A percentile compares a stretch with the other conserved stretches of the same genome.
Conservation (phyloP, 2,888 invertebrate species). For the Diaperis boleti region DNA sequence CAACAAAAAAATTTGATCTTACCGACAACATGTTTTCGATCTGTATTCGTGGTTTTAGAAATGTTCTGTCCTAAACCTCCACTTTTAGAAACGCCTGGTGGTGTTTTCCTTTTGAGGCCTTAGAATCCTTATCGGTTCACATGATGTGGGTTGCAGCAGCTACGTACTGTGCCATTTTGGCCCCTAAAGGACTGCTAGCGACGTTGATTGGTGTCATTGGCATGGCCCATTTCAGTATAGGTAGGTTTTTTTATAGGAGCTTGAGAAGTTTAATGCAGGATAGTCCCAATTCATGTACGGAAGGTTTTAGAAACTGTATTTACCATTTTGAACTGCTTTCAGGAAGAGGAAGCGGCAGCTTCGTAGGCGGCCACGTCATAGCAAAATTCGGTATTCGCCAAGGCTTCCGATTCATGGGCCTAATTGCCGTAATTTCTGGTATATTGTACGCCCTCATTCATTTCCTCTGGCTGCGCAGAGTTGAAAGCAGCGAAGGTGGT, state of each 20-base stretch:
- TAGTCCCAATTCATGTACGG: no score
- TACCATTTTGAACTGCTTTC: slow-evolving; percentile 15
- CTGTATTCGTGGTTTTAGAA: no score
- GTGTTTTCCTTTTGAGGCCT: slow-evolving; percentile 89
- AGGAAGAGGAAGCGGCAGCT: slow-evolving; percentile 86
- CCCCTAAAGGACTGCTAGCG: slow-evolving; percentile 85
- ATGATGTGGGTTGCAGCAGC: slow-evolving; percentile 93
- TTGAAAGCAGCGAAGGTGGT: slow-evolving; percentile 53
- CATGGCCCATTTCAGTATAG: slow-evolving; percentile 90
- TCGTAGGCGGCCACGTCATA: slow-evolving; percentile 82
- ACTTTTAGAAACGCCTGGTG: slow-evolving; percentile 83
- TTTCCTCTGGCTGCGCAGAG: slow-evolving; percentile 78
- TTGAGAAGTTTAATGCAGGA: no score
- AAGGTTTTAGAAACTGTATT: no score
- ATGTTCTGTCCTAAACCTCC: not conserved
- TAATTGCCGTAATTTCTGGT: slow-evolving; percentile 79
- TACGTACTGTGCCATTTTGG: slow-evolving; percentile 86
- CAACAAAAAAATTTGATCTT: no score
- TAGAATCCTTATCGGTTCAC: slow-evolving; percentile 87
- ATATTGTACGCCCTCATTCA: slow-evolving; percentile 78
- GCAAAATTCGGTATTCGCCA: slow-evolving; percentile 81
- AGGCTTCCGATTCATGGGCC: slow-evolving; percentile 84
- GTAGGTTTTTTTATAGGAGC: no score
- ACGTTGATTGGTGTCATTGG: slow-evolving; percentile 89
- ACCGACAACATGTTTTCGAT: no score